phyloP scores from a whole-genome alignment of 2,888 invertebrate genomes.

The Ectropis crepuscularia region DNA sequence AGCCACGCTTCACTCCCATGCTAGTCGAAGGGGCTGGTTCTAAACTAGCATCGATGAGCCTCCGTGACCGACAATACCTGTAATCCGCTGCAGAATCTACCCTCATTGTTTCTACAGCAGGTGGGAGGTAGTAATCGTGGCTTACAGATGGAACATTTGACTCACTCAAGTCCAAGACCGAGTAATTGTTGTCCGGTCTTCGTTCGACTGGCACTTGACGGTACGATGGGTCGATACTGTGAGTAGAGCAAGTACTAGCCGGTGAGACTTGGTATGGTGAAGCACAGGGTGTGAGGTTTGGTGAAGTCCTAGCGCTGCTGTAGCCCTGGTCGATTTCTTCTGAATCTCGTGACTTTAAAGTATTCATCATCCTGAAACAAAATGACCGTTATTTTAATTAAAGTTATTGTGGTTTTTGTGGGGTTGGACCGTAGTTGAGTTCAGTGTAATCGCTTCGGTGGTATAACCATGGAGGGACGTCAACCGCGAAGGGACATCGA shows the following conservation, averaged over 20 bases:
- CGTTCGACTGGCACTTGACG: constrained; percentile 52
- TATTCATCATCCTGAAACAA: constrained; percentile 76
- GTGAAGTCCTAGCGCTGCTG: constrained; percentile 71
- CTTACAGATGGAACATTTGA: constrained; percentile 47
- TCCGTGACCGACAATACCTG: constrained; percentile 66
- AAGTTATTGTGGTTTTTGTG: background rate
- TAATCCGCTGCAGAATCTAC: constrained; percentile 55
- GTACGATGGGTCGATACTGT: constrained; percentile 52
- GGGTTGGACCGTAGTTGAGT: background rate
- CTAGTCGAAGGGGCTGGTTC: constrained; percentile 62
- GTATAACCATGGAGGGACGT: constrained; percentile 73
- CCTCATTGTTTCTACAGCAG: constrained; percentile 61
- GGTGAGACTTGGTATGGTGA: constrained; percentile 69
- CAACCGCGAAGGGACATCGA: constrained; percentile 69
- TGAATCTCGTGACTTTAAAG: constrained; percentile 66
- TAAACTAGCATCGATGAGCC: constrained; percentile 69
- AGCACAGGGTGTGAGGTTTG: constrained; percentile 66
- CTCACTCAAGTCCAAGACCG: constrained; percentile 61
- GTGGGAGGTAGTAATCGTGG: constrained; percentile 57
- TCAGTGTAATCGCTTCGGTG: constrained; percentile 73
- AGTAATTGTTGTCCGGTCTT: constrained; percentile 47
- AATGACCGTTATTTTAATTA: constrained; percentile 2
- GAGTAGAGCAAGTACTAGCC: constrained; percentile 60
- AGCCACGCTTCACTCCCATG: constrained; percentile 70
- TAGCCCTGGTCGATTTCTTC: constrained; percentile 76